Conservation (phyloP, 2,888 invertebrate species). For the Melinaea menophilus region DNA sequence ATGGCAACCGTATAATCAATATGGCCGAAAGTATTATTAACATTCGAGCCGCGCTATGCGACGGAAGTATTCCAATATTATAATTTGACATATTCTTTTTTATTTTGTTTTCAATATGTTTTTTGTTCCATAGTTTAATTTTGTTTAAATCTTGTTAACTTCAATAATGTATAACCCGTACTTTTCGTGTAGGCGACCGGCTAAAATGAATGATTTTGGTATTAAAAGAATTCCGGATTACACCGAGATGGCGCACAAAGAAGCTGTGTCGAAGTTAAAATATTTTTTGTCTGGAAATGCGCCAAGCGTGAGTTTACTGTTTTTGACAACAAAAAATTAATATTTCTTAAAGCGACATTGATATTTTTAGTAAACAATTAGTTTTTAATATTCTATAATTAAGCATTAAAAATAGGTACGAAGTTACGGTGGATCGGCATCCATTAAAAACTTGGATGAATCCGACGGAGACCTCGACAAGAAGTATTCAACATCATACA, state of each 20-base stretch:
- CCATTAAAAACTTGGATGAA: slow-evolving; percentile 71
- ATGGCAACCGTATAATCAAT: slow-evolving; percentile 66
- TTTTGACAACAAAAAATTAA: not conserved
- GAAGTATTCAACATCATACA: slow-evolving; percentile 55
- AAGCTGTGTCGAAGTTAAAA: slow-evolving; percentile 88
- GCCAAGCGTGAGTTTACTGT: slow-evolving; percentile 69
- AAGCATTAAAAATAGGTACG: slow-evolving; percentile 47
- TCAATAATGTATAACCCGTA: slow-evolving; percentile 42
- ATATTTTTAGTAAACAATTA: no score
- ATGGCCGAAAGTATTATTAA: slow-evolving; percentile 40
- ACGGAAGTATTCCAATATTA: slow-evolving; percentile 45
- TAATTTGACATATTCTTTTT: slow-evolving; percentile 39
- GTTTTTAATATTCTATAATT: no score
- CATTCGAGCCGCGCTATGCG: slow-evolving; percentile 56
- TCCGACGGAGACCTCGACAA: slow-evolving; percentile 68
- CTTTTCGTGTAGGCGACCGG: slow-evolving; percentile 64
- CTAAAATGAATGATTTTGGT: slow-evolving; percentile 71
- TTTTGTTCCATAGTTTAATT: slow-evolving; percentile 1
- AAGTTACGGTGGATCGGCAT: slow-evolving; percentile 68
- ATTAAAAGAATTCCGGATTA: slow-evolving; percentile 84
- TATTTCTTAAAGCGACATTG: not conserved
- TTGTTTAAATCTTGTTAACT: slow-evolving; percentile 12
- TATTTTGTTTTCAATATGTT: slow-evolving; percentile 32
- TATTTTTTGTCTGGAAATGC: slow-evolving; percentile 86
- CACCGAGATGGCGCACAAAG: slow-evolving; percentile 89